phyloP scores from a whole-genome alignment of 2,888 invertebrate genomes.

The Poecilobothrus nobilitatus region DNA sequence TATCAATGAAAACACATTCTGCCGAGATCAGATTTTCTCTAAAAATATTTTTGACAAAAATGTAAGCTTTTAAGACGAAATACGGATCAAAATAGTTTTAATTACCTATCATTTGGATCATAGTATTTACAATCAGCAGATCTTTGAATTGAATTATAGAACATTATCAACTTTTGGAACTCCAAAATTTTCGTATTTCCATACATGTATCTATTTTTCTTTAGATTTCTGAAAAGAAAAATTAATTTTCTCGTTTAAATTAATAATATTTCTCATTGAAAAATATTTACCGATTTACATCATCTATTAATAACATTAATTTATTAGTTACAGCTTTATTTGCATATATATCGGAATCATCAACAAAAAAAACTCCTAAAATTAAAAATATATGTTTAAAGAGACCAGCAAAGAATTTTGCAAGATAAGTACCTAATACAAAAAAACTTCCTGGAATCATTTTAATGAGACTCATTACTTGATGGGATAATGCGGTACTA shows the following conservation, averaged over 20 bases:
- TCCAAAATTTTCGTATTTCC: slow-evolving; percentile 18
- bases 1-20: slow-evolving; percentile 68
- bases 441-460: slow-evolving; percentile 88
- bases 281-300: slow-evolving; percentile 20
- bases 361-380: slow-evolving; percentile 60
- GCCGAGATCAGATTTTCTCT: slow-evolving; percentile 52
- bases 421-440: slow-evolving; percentile 54
- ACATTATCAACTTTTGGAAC: slow-evolving; percentile 33
- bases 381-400: not conserved
- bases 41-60: slow-evolving; percentile 29
- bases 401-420: not conserved
- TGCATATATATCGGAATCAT: slow-evolving; percentile 36
- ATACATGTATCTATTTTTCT: not conserved
- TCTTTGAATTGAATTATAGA: slow-evolving; percentile 31
- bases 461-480: slow-evolving; percentile 76
- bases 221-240: not conserved
- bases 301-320: slow-evolving; percentile 19
- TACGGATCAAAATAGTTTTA: no score
- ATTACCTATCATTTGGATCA: slow-evolving; percentile 15
- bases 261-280: no score
- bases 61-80: not conserved
- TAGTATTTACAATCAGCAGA: slow-evolving; percentile 33
- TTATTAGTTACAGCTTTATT: slow-evolving; percentile 11
- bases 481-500: slow-evolving; percentile 45
- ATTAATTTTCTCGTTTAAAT: no score